These are phyloP conservation scores for Achatina immaculata DNA, from an alignment of 1,140 invertebrate species.

Conservation along the genomic window DNA sequence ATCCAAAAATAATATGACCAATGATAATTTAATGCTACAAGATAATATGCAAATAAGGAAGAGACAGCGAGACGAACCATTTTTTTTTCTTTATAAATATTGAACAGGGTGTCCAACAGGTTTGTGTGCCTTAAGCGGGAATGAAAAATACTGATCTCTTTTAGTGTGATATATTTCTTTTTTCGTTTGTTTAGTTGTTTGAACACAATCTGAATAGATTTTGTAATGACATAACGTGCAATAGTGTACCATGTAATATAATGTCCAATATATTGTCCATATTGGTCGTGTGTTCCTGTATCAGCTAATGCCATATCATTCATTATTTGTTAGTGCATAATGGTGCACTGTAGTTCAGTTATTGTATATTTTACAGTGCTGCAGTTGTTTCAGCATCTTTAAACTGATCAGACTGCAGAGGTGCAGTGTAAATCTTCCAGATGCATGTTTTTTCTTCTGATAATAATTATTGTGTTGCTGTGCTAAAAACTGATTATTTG, in stretches of 20 bases:
- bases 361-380: background rate
- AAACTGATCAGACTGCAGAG: background rate
- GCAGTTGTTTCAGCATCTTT: background rate
- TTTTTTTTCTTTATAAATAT: too few species aligned
- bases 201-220: too few species aligned
- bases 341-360: background rate
- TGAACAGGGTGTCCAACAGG: too few species aligned
- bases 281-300: background rate
- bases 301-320: background rate
- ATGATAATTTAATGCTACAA: background rate
- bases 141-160: background rate
- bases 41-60: too few species aligned
- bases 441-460: background rate
- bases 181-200: background rate
- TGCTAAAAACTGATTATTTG: too few species aligned
- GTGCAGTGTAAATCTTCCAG: background rate
- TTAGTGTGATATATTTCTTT: background rate
- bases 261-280: background rate
- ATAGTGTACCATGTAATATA: background rate
- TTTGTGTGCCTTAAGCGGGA: background rate
- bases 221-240: constrained; percentile 3
- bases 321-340: background rate
- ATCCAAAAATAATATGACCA: too few species aligned
- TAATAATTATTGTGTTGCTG: too few species aligned
- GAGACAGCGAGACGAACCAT: too few species aligned